phyloP scores from a whole-genome alignment of 2,888 invertebrate genomes.

The Phaedon cochleariae region DNA sequence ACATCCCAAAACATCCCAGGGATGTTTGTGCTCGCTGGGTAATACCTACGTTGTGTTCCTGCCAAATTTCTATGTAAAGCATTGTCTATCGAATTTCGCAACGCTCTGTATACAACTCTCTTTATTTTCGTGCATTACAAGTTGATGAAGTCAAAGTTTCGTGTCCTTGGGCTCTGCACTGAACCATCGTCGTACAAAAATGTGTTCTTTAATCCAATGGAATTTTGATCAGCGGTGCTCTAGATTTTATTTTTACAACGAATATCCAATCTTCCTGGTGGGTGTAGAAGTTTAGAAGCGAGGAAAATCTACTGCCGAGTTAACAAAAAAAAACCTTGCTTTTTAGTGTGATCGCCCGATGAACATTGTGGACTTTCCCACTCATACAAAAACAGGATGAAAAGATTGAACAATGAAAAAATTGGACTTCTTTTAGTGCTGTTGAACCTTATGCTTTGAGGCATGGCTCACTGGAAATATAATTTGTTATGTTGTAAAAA shows the following conservation, averaged over 20 bases:
- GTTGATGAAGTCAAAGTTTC: too few species aligned
- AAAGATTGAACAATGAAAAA: conserved; percentile 25
- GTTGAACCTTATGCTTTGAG: too few species aligned
- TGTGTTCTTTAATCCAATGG: conserved; percentile 14
- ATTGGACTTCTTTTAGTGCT: conserved; percentile 19
- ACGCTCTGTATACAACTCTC: too few species aligned
- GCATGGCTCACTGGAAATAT: too few species aligned
- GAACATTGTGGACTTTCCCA: background rate
- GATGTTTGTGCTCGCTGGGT: too few species aligned
- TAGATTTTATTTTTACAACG: conserved; percentile 58
- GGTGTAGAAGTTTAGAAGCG: conserved; percentile 33
- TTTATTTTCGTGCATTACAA: too few species aligned
- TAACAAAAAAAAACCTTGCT: conserved; percentile 35
- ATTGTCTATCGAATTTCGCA: too few species aligned
- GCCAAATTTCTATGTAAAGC: too few species aligned
- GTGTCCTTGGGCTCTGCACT: background rate
- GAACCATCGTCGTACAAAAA: conserved; percentile 18
- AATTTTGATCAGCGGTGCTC: conserved; percentile 51
- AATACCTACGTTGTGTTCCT: too few species aligned
- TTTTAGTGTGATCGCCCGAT: conserved; percentile 38
- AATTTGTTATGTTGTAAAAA: too few species aligned
- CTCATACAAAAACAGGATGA: background rate
- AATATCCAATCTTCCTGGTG: conserved; percentile 53
- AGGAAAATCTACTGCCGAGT: conserved; percentile 52
- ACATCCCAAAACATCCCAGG: too few species aligned